Percentiles rank a stretch among this genome's conserved stretches.
phyloP scores from a whole-genome alignment of 2,113 vertebrate genomes.

The Cromileptes altivelis region DNA sequence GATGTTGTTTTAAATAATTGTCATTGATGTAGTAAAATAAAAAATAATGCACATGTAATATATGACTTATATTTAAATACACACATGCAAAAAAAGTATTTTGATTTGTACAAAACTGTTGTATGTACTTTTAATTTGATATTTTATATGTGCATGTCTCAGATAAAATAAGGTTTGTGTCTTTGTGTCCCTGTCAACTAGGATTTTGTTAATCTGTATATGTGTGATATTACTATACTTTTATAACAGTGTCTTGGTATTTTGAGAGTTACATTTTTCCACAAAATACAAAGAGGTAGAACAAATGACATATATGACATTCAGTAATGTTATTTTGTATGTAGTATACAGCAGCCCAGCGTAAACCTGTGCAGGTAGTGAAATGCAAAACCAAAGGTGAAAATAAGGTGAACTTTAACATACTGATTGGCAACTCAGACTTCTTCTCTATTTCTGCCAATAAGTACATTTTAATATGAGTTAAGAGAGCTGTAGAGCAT shows the following conservation, averaged over 20 bases:
- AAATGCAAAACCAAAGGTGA: neutral
- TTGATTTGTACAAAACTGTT: neutral
- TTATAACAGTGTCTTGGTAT: neutral
- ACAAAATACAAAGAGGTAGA: neutral
- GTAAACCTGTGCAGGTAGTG: neutral
- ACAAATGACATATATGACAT: neutral
- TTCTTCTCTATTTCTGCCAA: neutral
- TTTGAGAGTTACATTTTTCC: neutral
- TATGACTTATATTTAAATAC: neutral
- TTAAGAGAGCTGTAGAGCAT: neutral
- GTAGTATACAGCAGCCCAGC: neutral
- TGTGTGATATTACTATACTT: no score
- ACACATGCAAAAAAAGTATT: neutral
- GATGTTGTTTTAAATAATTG: neutral
- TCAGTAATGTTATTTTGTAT: neutral
- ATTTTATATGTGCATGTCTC: neutral
- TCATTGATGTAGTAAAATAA: constrained; percentile 18
- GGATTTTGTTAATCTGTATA: neutral
- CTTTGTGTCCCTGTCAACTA: neutral
- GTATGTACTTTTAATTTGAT: neutral
- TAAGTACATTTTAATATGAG: neutral
- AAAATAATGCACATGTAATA: neutral
- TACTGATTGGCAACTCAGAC: neutral
- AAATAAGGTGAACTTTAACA: neutral
- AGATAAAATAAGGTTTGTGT: neutral